These are phyloP conservation scores for Tiliacea aurago DNA, from an alignment of 2,888 invertebrate species.

Conservation along the genomic window DNA sequence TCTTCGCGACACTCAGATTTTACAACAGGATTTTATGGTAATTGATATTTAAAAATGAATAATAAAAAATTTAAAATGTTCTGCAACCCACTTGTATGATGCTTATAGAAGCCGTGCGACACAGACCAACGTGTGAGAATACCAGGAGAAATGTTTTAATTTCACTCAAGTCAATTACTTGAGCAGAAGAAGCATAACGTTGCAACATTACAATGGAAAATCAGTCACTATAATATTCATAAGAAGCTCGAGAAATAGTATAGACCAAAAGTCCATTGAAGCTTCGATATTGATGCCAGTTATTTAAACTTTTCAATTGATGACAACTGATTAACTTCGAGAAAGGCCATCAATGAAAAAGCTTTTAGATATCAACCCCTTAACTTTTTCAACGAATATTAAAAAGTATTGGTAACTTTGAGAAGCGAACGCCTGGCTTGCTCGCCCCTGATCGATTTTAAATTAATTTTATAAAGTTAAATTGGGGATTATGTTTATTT, in stretches of 20 bases:
- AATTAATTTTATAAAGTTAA: conserved; percentile 90
- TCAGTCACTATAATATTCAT: neutral
- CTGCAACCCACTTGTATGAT: neutral
- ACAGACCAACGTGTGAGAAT: too few species aligned
- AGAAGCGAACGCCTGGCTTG: conserved; percentile 79
- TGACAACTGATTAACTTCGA: conserved; percentile 77
- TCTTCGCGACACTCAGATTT: conserved; percentile 77
- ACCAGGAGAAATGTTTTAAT: neutral
- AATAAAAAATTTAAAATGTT: neutral
- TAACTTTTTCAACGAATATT: conserved; percentile 81
- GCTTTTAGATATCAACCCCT: conserved; percentile 78
- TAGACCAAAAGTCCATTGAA: conserved; percentile 18
- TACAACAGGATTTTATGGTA: conserved; percentile 71
- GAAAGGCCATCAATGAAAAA: conserved; percentile 69
- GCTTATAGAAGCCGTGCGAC: neutral
- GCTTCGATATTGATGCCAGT: too few species aligned
- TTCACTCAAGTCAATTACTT: neutral
- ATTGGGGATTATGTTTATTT: conserved; percentile 89
- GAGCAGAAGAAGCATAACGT: neutral
- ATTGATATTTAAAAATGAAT: conserved; percentile 58
- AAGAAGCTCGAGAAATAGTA: neutral
- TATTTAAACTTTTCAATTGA: conserved; percentile 39
- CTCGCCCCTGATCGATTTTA: conserved; percentile 85
- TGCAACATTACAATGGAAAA: neutral
- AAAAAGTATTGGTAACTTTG: conserved; percentile 77